Conservation (phyloP, 2,113 vertebrate genomes). For the Centropus unirufus region DNA sequence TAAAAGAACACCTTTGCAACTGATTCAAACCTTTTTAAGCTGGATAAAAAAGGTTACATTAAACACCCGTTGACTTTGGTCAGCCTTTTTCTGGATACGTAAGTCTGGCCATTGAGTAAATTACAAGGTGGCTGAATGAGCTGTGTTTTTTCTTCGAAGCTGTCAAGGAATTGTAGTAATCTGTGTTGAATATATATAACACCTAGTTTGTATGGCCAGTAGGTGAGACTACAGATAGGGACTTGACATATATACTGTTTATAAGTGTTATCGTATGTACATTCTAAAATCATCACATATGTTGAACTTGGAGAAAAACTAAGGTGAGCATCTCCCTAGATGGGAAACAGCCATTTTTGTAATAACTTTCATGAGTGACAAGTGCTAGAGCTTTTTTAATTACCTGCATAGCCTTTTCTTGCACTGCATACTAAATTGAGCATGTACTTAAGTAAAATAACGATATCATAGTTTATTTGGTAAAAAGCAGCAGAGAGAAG, state of each 20-base stretch:
- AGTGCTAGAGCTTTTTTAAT: neutral
- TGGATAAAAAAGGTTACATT: neutral
- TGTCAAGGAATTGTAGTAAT: neutral
- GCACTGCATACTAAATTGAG: neutral
- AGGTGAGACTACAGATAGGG: neutral
- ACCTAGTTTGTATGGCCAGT: neutral
- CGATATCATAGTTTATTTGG: neutral
- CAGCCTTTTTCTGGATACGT: neutral
- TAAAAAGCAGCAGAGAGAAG: neutral
- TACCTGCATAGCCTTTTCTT: neutral
- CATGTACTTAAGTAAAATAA: neutral
- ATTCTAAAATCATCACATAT: neutral
- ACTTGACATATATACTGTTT: neutral
- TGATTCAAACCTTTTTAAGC: neutral
- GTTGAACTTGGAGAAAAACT: neutral
- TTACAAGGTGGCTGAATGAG: rapidly evolving
- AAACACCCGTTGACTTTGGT: neutral
- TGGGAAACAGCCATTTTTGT: neutral
- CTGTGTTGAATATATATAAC: neutral
- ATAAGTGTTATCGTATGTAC: neutral
- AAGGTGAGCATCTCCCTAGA: neutral
- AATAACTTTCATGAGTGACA: neutral
- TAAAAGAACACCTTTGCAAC: neutral
- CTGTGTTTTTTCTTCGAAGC: neutral
- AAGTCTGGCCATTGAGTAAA: neutral